A percentile compares a stretch with the other conserved stretches of the same genome.
phyloP scores from a whole-genome alignment of 2,113 vertebrate species.

The Hyla sarda region DNA sequence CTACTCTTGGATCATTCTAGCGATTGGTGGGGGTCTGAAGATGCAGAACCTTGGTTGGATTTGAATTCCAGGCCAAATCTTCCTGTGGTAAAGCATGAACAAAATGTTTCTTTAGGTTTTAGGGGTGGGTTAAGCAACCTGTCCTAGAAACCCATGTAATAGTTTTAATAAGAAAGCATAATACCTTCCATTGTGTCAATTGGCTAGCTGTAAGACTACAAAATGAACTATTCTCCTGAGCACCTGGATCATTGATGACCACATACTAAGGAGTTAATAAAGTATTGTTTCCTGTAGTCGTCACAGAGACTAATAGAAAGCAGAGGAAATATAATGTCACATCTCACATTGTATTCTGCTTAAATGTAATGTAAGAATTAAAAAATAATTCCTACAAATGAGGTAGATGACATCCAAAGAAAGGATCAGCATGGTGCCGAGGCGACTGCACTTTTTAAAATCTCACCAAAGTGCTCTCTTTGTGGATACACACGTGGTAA shows the following conservation, averaged over 20 bases:
- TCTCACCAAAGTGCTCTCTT: constrained; percentile 9
- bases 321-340: not conserved
- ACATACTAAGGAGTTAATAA: not conserved
- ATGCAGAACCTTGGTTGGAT: no score
- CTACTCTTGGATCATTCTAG: no score
- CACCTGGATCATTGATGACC: not conserved
- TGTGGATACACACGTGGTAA: constrained; percentile 11
- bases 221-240: not conserved
- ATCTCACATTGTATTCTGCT: not conserved
- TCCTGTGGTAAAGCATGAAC: no score
- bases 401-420: not conserved
- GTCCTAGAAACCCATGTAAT: no score
- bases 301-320: not conserved
- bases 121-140: no score
- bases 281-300: not conserved
- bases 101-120: no score
- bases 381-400: not conserved
- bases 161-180: no score
- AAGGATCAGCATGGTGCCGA: constrained; percentile 4
- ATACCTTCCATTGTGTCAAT: no score
- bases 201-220: no score
- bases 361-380: not conserved
- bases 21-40: no score
- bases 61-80: no score
- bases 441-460: not conserved